Evolutionary conservation across 2,888 invertebrate species (phyloP), one percentile per base, ranked within the genome.

Genomic region (Diachrysia chrysitis): DNA sequence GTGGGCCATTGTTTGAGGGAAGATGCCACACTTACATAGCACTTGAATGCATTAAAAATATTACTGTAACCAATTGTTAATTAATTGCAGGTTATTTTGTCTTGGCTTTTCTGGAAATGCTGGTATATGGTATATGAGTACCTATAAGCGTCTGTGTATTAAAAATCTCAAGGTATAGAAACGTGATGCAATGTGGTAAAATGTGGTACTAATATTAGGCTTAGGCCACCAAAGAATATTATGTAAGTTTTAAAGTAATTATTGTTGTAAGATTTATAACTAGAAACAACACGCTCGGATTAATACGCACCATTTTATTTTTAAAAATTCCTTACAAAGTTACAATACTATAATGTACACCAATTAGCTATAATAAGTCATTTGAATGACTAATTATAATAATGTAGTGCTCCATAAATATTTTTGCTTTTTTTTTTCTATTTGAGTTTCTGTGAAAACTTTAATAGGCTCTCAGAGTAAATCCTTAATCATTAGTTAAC

Each of bases 231-330:
- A 17, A 9, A 19, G 21, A 9, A 51, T 37, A 64, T 63, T 56
- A n/a, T n/a, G n/a, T n/a, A n/a, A n/a, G n/a, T n/a, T n/a, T n/a
- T n/a, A n/a, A n/a, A n/a, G n/a, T n/a, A n/a, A n/a, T 66, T 63
- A 66, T 69, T 73, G 73, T 67, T 58, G n/a, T 60, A 10, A 46
- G 57, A 71, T 71, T 67, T 75, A 75, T 59, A 53, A 62, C 58
- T 61, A 68, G 60, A 56, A 65, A 58, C 46, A 53, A 25, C 32
- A 63, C 58, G 62, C 58, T 67, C 59, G 67, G 48, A 54, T 73
- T 66, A 21, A 70, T 16, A 60, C 42, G 29, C n/a, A n/a, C n/a
- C n/a, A n/a, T 29, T 29, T 32, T 32, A 32, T 10, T 10, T 32
- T 32, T 0, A 10, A 10, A 12, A 29, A 54, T 23, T 64, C 54